These are phyloP conservation scores for Meloidogyne chitwoodi DNA, from an alignment of 1,140 invertebrate species.

Conservation along the genomic window DNA sequence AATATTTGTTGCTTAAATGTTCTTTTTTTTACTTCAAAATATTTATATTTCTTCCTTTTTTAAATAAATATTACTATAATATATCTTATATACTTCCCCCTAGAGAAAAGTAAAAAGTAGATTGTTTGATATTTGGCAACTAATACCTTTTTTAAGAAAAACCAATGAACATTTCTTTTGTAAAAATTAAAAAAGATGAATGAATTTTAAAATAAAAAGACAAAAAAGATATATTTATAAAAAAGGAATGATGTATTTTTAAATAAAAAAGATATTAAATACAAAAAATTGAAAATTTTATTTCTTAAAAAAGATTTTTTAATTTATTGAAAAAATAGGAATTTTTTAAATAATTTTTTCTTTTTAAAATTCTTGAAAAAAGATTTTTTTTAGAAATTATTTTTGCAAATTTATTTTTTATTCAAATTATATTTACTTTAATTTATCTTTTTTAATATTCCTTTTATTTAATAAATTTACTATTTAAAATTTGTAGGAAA, in stretches of 20 bases:
- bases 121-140: not conserved
- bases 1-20: too few relatives aligned
- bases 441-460: too few relatives aligned
- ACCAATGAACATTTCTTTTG: not conserved
- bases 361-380: too few relatives aligned
- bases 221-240: not conserved
- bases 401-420: too few relatives aligned
- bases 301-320: too few relatives aligned
- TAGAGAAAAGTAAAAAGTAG: not conserved
- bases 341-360: too few relatives aligned
- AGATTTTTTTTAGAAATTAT: too few relatives aligned
- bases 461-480: too few relatives aligned
- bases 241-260: not conserved
- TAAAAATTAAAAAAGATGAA: not conserved
- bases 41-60: not conserved
- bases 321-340: too few relatives aligned
- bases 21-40: not conserved
- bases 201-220: not conserved
- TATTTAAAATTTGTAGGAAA: too few relatives aligned
- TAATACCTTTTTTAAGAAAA: not conserved
- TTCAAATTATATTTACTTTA: too few relatives aligned
- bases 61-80: not conserved
- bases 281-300: too few relatives aligned
- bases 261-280: not conserved
- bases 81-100: not conserved